phyloP scores from a whole-genome alignment of 2,888 invertebrate species.

The Coecobrya sp. region DNA sequence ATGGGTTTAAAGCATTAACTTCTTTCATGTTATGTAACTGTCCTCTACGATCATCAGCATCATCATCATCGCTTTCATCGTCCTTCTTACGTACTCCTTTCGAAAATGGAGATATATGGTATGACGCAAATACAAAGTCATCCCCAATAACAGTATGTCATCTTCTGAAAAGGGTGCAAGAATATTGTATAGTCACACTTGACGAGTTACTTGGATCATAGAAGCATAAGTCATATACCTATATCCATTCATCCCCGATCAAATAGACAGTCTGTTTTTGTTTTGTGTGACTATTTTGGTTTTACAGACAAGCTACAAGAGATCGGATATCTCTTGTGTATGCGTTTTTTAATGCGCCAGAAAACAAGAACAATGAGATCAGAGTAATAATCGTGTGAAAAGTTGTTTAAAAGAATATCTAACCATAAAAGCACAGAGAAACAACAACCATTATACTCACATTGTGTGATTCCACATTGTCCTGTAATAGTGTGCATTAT shows the following conservation, averaged over 20 bases:
- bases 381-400: slow-evolving; percentile 43
- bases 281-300: slow-evolving; percentile 3
- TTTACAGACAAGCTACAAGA: not conserved
- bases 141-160: slow-evolving; percentile 6
- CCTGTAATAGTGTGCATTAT: not conserved
- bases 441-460: not conserved
- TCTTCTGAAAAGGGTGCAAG: not conserved
- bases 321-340: not conserved
- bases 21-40: slow-evolving; percentile 53
- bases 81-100: not conserved
- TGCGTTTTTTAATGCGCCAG: slow-evolving; percentile 11
- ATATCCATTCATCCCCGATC: not conserved
- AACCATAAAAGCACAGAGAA: not conserved
- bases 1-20: slow-evolving; percentile 61
- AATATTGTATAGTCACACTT: not conserved
- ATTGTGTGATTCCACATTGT: not conserved
- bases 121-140: slow-evolving; percentile 19
- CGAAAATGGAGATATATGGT: not conserved
- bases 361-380: slow-evolving; percentile 35
- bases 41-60: slow-evolving; percentile 29
- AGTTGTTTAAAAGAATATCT: slow-evolving; percentile 27
- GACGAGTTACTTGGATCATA: not conserved
- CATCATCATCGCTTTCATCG: not conserved
- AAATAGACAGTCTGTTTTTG: not conserved
- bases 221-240: not conserved